Evolutionary conservation across 2,888 invertebrate species (phyloP), one percentile per base, ranked within the genome.

Genomic region (Thyatira batis): DNA sequence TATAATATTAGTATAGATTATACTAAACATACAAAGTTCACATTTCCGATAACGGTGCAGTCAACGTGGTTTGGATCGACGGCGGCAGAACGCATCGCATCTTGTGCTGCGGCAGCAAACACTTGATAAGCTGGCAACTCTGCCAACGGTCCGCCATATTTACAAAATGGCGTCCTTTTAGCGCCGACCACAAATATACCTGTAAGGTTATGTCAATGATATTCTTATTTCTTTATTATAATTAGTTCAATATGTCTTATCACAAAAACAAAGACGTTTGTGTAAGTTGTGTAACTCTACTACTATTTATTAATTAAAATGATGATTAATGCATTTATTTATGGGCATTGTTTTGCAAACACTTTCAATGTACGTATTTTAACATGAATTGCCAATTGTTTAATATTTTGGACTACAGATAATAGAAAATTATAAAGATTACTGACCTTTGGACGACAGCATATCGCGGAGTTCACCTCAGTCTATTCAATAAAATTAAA

Each of bases 141-240:
- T 48, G 82, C 76, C 9, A 90, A 57, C 1, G 71, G 62, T 6
- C 91, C 89, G 69, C 89, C 90, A 78, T 84, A 84, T 54, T 69
- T 71, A 57, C 89, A 88, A 78, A 91, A 89, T 74, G 90, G 88
- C 58, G 89, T 89, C 53, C 89, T 73, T 76, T 89, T 90, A 52
- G 89, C 90, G 63, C 86, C 87, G 64, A 90, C 65, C 60, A 91
- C 75, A 55, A 84, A 89, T 54, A 90, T 71, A n/a, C 83, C 91
- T 91, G 69, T 23, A 70, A 62, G n/a, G n/a, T n/a, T n/a, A n/a
- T n/a, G n/a, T n/a, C n/a, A n/a, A n/a, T n/a, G n/a, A n/a, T n/a
- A n/a, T n/a, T n/a, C n/a, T n/a, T n/a, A n/a, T n/a, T n/a, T n/a
- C n/a, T n/a, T n/a, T n/a, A n/a, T n/a, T n/a, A n/a, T n/a, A n/a